Percentiles rank a stretch among this genome's conserved stretches.
Evolutionary conservation across 1,140 invertebrate species (phyloP).

Genomic region (Zaprionus africanus): DNA sequence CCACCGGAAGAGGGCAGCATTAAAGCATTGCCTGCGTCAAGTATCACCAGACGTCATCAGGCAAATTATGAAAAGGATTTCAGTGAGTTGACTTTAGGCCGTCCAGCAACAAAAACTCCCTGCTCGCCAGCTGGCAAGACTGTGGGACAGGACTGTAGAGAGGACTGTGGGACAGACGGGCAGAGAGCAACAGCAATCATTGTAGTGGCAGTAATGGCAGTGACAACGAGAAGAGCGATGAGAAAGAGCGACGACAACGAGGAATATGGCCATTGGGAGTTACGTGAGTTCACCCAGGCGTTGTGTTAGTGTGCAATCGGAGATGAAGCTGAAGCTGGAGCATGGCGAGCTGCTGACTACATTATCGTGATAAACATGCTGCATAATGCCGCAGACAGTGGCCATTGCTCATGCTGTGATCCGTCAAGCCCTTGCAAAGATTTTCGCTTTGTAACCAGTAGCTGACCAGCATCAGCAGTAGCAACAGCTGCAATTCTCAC

Average conservation of each 20-base stretch:
- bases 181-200: slow-evolving; percentile 31
- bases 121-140: slow-evolving; percentile 1
- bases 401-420: slow-evolving; percentile 40
- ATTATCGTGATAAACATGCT: slow-evolving; percentile 75
- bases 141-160: too few species aligned
- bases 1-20: slow-evolving; percentile 33
- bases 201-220: slow-evolving; percentile 42
- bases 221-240: slow-evolving; percentile 35
- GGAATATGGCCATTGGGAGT: slow-evolving; percentile 41
- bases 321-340: slow-evolving; percentile 1
- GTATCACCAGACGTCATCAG: slow-evolving; percentile 64
- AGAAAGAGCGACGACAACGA: slow-evolving; percentile 19
- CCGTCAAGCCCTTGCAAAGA: slow-evolving; percentile 31
- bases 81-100: slow-evolving; percentile 39
- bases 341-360: slow-evolving; percentile 58
- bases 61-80: slow-evolving; percentile 71
- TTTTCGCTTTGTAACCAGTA: slow-evolving; percentile 51
- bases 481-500: slow-evolving; percentile 5
- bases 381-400: slow-evolving; percentile 52
- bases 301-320: slow-evolving; percentile 4
- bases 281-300: slow-evolving; percentile 64
- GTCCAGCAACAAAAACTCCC: slow-evolving; percentile 4
- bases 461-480: slow-evolving; percentile 27
- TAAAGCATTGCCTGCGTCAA: slow-evolving; percentile 62
- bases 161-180: not conserved